Conservation (phyloP, 2,113 vertebrate genomes). For the Tonatia bakeri region DNA sequence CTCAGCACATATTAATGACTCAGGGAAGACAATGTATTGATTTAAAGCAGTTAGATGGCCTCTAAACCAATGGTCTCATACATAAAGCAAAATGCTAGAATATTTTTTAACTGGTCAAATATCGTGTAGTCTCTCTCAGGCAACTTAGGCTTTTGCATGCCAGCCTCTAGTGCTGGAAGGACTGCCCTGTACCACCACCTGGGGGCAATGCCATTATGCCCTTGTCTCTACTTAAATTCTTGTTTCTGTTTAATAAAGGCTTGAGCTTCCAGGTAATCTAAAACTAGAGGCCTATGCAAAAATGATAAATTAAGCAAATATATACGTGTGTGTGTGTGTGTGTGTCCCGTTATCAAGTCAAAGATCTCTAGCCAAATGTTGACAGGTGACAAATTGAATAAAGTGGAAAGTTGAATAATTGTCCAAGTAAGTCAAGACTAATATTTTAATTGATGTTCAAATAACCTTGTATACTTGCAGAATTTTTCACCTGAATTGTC, state of each 20-base stretch:
- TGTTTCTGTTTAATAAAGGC: neutral
- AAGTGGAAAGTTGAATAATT: neutral
- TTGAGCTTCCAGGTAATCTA: neutral
- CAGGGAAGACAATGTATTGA: neutral
- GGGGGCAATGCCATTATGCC: neutral
- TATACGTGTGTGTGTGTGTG: no score
- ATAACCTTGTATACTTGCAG: neutral
- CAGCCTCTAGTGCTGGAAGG: neutral
- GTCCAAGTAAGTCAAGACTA: neutral
- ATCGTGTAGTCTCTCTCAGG: neutral
- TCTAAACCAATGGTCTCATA: constrained; percentile 11
- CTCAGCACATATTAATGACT: neutral
- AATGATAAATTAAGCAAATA: neutral
- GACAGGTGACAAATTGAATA: neutral
- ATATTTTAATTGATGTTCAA: neutral
- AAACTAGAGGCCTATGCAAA: neutral
- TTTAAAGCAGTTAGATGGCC: neutral
- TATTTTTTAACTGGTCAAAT: neutral
- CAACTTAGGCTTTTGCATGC: neutral
- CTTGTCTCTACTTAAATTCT: neutral
- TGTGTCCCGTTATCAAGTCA: neutral
- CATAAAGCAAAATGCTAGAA: neutral
- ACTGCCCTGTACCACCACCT: neutral
- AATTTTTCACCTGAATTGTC: neutral
- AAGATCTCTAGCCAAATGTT: neutral